Evolutionary conservation across 2,888 invertebrate genomes (phyloP).

Genomic region (Adelphocoris suturalis): DNA sequence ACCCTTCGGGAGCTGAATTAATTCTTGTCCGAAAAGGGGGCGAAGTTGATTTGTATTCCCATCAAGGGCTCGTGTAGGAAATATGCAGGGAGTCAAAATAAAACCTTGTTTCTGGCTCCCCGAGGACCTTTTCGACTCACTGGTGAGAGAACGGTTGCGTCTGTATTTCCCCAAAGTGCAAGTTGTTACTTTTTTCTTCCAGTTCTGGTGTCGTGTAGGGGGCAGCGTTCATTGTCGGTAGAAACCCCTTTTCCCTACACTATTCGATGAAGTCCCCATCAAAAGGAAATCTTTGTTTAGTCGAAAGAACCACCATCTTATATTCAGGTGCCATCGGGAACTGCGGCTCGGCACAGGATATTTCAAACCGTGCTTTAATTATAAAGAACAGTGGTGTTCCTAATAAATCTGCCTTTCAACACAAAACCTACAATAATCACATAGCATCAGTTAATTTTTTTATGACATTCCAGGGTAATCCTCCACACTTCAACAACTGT

Average conservation of each 20-base stretch:
- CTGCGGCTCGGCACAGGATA: too few relatives aligned
- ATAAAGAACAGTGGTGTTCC: too few relatives aligned
- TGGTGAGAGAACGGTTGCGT: not conserved
- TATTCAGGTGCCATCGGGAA: too few relatives aligned
- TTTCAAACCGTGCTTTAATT: too few relatives aligned
- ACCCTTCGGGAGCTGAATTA: slow-evolving; percentile 17
- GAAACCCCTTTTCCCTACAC: not conserved
- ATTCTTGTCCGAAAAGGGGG: slow-evolving; percentile 27
- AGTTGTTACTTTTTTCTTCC: slow-evolving; percentile 19
- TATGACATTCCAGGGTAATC: too few relatives aligned
- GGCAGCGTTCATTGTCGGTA: not conserved
- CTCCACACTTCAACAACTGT: too few relatives aligned
- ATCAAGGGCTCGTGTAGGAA: slow-evolving; percentile 31
- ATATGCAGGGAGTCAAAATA: slow-evolving; percentile 31
- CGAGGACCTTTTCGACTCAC: not conserved
- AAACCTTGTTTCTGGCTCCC: slow-evolving; percentile 39
- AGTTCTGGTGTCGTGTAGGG: slow-evolving; percentile 10
- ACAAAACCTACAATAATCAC: too few relatives aligned
- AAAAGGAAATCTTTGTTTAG: too few relatives aligned
- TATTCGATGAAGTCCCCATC: not conserved
- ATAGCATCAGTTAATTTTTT: too few relatives aligned
- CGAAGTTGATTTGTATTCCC: slow-evolving; percentile 42
- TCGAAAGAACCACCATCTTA: too few relatives aligned
- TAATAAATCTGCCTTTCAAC: too few relatives aligned
- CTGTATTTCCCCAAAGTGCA: slow-evolving; percentile 34